A percentile compares a stretch with the other conserved stretches of the same genome.
Conservation (phyloP, 2,888 invertebrate genomes). For the Rhogogaster chlorosoma region DNA sequence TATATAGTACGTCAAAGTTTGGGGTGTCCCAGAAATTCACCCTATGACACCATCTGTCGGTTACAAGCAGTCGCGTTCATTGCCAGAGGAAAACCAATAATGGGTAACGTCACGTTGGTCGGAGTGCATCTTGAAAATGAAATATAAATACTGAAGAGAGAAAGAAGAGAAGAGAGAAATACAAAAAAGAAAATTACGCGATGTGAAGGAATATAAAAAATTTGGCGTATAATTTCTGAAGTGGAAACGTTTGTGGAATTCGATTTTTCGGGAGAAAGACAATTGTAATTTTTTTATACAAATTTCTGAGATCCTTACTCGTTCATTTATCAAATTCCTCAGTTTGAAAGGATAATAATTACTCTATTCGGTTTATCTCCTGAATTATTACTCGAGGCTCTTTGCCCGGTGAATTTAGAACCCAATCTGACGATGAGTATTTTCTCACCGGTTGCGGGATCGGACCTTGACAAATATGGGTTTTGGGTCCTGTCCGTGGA, state of each 20-base stretch:
- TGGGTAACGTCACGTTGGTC: constrained; percentile 16
- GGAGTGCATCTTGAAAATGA: constrained; percentile 27
- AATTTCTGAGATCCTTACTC: no score
- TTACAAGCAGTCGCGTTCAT: constrained; percentile 44
- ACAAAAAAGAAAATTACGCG: neutral
- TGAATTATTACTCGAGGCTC: neutral
- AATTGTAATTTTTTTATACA: neutral
- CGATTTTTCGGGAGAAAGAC: no score
- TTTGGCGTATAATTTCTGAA: neutral
- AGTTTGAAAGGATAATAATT: neutral
- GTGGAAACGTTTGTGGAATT: no score
- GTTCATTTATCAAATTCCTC: no score
- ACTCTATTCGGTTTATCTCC: neutral
- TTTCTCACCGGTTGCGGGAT: neutral
- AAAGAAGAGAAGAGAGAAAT: neutral
- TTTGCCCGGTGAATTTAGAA: neutral
- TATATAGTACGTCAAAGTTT: neutral
- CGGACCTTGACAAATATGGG: constrained; percentile 21
- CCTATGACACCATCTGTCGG: constrained; percentile 45
- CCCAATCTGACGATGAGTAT: neutral
- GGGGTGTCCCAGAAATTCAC: constrained; percentile 29
- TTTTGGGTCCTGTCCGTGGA: neutral
- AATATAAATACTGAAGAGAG: neutral
- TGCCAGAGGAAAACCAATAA: constrained; percentile 37
- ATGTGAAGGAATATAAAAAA: neutral